Conservation (phyloP, 2,888 invertebrate genomes). For the Eilema caniola region DNA sequence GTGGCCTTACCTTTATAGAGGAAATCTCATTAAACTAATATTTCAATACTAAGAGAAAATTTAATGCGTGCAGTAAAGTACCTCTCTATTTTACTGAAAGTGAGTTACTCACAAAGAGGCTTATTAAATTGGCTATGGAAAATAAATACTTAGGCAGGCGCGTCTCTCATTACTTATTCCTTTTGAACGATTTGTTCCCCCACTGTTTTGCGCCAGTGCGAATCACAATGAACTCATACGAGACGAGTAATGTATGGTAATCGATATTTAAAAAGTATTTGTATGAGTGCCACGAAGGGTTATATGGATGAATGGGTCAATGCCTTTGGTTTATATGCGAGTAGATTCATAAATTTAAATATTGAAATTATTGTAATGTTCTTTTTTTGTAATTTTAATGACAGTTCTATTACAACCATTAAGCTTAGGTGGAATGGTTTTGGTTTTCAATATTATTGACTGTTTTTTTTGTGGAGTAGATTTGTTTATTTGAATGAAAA, state of each 20-base stretch:
- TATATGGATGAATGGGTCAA: conserved; percentile 10
- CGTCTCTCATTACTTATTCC: conserved; percentile 76
- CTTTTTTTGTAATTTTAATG: neutral
- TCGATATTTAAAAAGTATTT: conserved; percentile 40
- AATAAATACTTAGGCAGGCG: conserved; percentile 71
- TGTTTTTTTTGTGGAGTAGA: neutral
- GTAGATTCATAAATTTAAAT: neutral
- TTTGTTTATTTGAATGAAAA: too few relatives aligned
- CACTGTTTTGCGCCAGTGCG: conserved; percentile 35
- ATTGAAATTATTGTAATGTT: neutral
- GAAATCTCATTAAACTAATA: conserved; percentile 8
- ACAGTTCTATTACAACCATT: neutral
- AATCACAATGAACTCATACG: conserved; percentile 34
- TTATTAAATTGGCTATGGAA: conserved; percentile 71
- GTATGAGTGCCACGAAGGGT: conserved; percentile 8
- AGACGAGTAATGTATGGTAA: conserved; percentile 41
- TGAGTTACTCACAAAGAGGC: conserved; percentile 56
- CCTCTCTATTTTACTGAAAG: conserved; percentile 29
- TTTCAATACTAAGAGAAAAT: conserved; percentile 13
- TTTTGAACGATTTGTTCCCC: conserved; percentile 71
- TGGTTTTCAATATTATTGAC: neutral
- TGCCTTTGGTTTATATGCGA: neutral
- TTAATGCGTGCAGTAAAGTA: conserved; percentile 14
- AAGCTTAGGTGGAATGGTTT: neutral
- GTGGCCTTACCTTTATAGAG: conserved; percentile 5